Evolutionary conservation across 2,113 vertebrate species (phyloP), one percentile per base, ranked within the genome.

Genomic region (Pedionomus torquatus): DNA sequence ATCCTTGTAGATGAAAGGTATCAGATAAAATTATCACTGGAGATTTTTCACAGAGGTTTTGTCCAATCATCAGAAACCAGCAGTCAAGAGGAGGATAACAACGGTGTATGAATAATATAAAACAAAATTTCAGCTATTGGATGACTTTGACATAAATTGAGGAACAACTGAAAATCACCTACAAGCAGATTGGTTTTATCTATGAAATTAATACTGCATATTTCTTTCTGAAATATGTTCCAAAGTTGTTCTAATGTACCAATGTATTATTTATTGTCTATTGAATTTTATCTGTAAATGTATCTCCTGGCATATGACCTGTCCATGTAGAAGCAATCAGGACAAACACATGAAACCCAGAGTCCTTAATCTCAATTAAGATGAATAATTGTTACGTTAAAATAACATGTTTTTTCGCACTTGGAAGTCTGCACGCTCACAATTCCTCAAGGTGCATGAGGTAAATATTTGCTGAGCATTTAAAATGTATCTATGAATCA

Each of bases 91-190:
- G 7, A 52, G 6, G 2, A 43, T 28, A 48, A n/a, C 18, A 16
- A 91, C 80, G 7, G 4, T 25, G 8, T n/a, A 11, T 0, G 0
- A 55, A 18, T 5, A 43, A 57, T 3, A 52, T 0, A 1, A 91
- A 84, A 78, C 5, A 74, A 48, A 65, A 55, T 64, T 48, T 78
- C 41, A 69, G 5, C 17, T 48, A 1, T 44, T 2, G 24, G 8
- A 6, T 8, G 3, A 83, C 25, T 61, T 13, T 39, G 61, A 49
- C 21, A 44, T n/a, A 78, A 87, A 85, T 64, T 25, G 21, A 68
- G 9, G 72, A 92, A 79, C 7, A 89, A 6, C 13, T 77, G 44
- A 89, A 91, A 81, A 66, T 41, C 11, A 71, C 5, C 12, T 37
- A 12, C 28, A 93, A 64, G 1, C 13, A 88, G 86, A 13, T 9